Percentiles rank a stretch among this genome's conserved stretches.
Conservation (phyloP, 2,888 invertebrate species). For the Melanargia galathea region DNA sequence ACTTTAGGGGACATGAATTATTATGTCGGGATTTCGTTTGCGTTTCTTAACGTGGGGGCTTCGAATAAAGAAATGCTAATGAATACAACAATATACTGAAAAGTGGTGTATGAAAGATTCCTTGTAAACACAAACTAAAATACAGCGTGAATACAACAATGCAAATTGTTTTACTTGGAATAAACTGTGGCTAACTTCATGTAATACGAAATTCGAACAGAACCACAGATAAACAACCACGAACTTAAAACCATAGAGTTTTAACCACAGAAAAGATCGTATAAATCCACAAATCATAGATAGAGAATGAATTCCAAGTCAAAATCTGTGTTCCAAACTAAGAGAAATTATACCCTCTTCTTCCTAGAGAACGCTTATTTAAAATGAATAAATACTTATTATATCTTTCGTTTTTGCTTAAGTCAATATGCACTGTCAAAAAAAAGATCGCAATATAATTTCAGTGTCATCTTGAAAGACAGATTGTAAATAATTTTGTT, state of each 20-base stretch:
- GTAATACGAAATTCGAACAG: constrained; percentile 3
- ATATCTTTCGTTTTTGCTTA: no score
- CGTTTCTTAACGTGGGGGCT: constrained; percentile 46
- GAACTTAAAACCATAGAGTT: background rate
- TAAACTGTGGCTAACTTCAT: constrained; percentile 45
- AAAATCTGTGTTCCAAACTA: no score
- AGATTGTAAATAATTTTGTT: no score
- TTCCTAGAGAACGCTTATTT: no score
- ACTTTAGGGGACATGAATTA: constrained; percentile 66
- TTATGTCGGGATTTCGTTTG: constrained; percentile 35
- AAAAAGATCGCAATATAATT: no score
- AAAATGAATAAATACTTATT: no score
- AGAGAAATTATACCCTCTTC: no score
- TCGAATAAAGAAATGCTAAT: constrained; percentile 41
- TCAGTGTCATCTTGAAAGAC: no score
- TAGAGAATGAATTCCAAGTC: no score
- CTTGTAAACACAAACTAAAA: constrained; percentile 62
- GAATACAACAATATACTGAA: constrained; percentile 25
- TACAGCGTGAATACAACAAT: constrained; percentile 49
- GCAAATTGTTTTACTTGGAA: constrained; percentile 43
- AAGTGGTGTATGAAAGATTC: background rate
- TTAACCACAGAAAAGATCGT: constrained; percentile 4
- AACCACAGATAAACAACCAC: background rate
- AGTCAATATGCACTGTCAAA: no score
- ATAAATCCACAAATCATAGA: background rate